phyloP scores from a whole-genome alignment of 1,140 invertebrate species.

The Nasonia vitripennis region DNA sequence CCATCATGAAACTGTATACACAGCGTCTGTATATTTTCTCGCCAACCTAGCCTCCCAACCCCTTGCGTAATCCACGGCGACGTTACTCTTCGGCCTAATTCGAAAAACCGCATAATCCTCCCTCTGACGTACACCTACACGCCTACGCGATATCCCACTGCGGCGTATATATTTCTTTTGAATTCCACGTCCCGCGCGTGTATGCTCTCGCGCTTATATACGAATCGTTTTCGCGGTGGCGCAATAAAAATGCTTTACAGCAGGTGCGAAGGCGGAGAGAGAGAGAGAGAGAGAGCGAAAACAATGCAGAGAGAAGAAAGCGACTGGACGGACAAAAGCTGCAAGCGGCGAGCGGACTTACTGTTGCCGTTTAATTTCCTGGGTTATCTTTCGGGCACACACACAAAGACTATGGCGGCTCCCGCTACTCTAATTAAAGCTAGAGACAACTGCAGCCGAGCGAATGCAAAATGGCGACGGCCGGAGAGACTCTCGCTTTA shows the following conservation, averaged over 20 bases:
- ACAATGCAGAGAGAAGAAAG: slow-evolving; percentile 33
- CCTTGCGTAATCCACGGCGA: background rate
- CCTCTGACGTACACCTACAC: background rate
- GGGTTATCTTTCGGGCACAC: background rate
- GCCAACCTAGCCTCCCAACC: background rate
- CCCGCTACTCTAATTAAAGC: slow-evolving; percentile 38
- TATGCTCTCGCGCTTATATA: background rate
- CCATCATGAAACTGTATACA: slow-evolving; percentile 66
- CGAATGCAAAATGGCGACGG: slow-evolving; percentile 26
- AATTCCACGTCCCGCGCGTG: background rate
- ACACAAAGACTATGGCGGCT: background rate
- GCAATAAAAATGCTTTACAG: slow-evolving; percentile 49
- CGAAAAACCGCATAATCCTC: slow-evolving; percentile 23
- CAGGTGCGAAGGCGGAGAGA: background rate
- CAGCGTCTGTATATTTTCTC: slow-evolving; percentile 25
- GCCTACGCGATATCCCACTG: background rate
- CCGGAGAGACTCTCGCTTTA: background rate
- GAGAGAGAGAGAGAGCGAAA: slow-evolving; percentile 1
- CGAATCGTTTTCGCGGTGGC: background rate
- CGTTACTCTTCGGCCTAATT: slow-evolving; percentile 14
- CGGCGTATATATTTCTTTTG: background rate
- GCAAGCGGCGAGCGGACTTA: background rate
- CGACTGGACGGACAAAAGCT: background rate
- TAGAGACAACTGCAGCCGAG: background rate
- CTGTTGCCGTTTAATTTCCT: slow-evolving; percentile 32